phyloP scores from a whole-genome alignment of 2,888 invertebrate species.

The Belgica antarctica region DNA sequence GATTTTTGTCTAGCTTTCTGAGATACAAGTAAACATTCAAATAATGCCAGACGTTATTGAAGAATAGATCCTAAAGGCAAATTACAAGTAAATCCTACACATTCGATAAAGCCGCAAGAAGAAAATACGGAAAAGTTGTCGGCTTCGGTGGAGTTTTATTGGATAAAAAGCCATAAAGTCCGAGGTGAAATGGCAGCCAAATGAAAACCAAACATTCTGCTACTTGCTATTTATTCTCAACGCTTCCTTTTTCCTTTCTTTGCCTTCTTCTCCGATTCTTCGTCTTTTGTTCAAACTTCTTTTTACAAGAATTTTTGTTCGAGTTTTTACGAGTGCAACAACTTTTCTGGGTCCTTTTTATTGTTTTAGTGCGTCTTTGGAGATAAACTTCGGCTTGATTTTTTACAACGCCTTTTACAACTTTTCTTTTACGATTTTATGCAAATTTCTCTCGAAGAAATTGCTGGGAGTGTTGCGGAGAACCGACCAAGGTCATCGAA shows the following conservation, averaged over 20 bases:
- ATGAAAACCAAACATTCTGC: conserved; percentile 29
- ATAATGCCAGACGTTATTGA: neutral
- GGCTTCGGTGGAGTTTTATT: neutral
- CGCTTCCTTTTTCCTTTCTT: conserved; percentile 7
- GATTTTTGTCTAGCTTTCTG: too few relatives aligned
- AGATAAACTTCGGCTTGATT: conserved; percentile 2
- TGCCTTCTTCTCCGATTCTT: neutral
- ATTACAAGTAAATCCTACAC: too few relatives aligned
- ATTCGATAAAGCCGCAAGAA: conserved; percentile 15
- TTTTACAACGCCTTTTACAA: conserved; percentile 11
- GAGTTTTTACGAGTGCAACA: neutral
- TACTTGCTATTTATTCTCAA: conserved; percentile 10
- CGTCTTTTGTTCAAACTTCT: neutral
- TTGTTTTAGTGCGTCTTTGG: conserved; percentile 16
- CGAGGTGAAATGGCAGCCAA: neutral
- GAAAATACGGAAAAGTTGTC: conserved; percentile 15
- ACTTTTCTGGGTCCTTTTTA: conserved; percentile 1
- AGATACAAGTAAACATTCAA: too few relatives aligned
- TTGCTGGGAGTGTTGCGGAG: conserved; percentile 9
- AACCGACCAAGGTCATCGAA: conserved; percentile 20
- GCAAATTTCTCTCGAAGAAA: neutral
- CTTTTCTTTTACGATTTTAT: neutral
- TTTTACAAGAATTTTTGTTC: neutral
- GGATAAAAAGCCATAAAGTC: conserved; percentile 12
- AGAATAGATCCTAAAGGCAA: too few relatives aligned